Percentiles rank a stretch among this genome's conserved stretches.
Evolutionary conservation across 2,113 vertebrate species (phyloP).

Genomic region (Tiliqua scincoides): DNA sequence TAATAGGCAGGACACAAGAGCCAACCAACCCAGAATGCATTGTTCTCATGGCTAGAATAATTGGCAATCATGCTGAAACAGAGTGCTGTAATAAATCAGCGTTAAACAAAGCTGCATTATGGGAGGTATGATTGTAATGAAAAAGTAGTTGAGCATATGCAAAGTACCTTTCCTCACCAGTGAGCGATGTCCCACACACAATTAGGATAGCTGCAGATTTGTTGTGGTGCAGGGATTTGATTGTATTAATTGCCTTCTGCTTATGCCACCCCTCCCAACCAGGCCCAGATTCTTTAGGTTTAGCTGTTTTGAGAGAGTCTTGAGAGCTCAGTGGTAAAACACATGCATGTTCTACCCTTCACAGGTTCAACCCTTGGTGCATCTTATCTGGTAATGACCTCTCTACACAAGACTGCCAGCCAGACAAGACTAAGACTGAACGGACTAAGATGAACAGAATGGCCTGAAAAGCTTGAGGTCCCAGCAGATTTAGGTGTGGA

Average conservation of each 20-base stretch:
- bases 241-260: background rate
- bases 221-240: background rate
- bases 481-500: too few relatives aligned
- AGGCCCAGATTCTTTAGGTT: background rate
- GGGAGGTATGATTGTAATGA: too few relatives aligned
- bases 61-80: too few relatives aligned
- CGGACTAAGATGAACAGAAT: background rate
- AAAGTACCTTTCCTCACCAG: background rate
- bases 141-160: background rate
- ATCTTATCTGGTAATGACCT: background rate
- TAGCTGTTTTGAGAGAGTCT: background rate
- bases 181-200: background rate
- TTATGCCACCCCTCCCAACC: background rate
- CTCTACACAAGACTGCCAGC: background rate
- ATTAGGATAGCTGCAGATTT: background rate
- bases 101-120: too few relatives aligned
- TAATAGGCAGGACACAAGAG: too few relatives aligned
- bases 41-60: too few relatives aligned
- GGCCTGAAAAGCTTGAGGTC: too few relatives aligned
- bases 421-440: too few relatives aligned
- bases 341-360: too few relatives aligned
- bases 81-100: too few relatives aligned
- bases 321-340: background rate
- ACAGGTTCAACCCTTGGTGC: background rate
- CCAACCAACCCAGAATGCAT: too few relatives aligned